Conservation (phyloP, 2,797 vertebrate genomes). For the Chrysocyon brachyurus region DNA sequence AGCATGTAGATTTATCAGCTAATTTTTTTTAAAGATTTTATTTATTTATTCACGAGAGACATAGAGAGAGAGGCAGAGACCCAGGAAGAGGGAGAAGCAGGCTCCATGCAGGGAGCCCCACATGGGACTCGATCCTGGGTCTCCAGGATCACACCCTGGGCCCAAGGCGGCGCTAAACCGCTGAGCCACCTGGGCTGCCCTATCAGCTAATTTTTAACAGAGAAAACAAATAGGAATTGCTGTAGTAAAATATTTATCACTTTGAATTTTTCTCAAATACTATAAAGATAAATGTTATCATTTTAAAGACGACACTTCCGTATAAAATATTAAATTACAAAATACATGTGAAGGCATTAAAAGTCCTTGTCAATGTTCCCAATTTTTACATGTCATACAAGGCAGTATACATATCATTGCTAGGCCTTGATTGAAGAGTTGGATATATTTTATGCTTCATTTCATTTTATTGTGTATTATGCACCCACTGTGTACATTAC, state of each 20-base stretch:
- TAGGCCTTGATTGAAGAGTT: background rate
- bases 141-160: no score
- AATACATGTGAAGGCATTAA: background rate
- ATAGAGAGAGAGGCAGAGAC: no score
- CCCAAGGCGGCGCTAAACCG: no score
- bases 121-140: no score
- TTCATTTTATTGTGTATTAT: background rate
- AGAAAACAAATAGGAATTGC: constrained; percentile 20
- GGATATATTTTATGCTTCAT: background rate
- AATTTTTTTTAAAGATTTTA: background rate
- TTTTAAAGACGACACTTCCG: background rate
- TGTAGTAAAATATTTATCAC: constrained; percentile 5
- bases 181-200: no score
- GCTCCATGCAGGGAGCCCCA: no score
- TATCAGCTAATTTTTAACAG: background rate
- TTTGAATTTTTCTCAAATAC: constrained; percentile 44
- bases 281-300: background rate
- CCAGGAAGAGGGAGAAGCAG: no score
- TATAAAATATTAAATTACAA: constrained; percentile 41
- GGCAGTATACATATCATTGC: background rate
- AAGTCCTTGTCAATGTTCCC: background rate
- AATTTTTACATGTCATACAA: background rate
- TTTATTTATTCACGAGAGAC: no score
- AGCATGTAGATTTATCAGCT: background rate
- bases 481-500: background rate